Conservation (phyloP, 1,140 invertebrate species). For the Coenobita brevimanus region DNA sequence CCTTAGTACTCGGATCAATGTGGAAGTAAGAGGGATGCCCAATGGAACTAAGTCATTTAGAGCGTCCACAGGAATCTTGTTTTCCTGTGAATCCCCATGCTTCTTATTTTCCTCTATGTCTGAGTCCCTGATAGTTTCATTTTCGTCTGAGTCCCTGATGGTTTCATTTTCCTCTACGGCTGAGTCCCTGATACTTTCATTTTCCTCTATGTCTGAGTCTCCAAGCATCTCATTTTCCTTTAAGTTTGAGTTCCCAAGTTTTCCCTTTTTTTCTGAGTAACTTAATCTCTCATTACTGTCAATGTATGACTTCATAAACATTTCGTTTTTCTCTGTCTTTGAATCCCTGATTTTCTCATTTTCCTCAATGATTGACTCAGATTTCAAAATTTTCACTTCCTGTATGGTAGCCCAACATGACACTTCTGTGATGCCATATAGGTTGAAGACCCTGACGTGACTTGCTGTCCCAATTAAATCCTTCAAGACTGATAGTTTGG, state of each 20-base stretch:
- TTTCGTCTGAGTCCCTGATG: too few species aligned
- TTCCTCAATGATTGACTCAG: neutral
- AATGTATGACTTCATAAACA: neutral
- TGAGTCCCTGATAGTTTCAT: too few species aligned
- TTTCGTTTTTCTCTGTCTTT: neutral
- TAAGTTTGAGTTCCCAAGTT: too few species aligned
- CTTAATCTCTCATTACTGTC: neutral
- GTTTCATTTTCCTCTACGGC: too few species aligned
- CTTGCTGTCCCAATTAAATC: neutral
- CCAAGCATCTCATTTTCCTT: too few species aligned
- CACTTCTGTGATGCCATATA: constrained; percentile 55
- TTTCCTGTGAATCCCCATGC: too few species aligned
- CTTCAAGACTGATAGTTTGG: constrained; percentile 17
- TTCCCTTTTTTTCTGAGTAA: too few species aligned
- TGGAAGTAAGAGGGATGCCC: constrained; percentile 28
- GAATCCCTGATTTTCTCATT: neutral
- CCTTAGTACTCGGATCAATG: constrained; percentile 22
- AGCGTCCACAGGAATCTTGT: neutral
- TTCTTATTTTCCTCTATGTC: too few species aligned
- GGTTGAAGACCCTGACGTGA: constrained; percentile 42
- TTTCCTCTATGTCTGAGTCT: too few species aligned
- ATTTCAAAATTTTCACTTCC: neutral
- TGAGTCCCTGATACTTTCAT: too few species aligned
- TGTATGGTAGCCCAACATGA: constrained; percentile 48
- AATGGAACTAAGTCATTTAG: constrained; percentile 13